A percentile compares a stretch with the other conserved stretches of the same genome.
Conservation (phyloP, 2,797 vertebrate genomes). For the Anas bahamensis region DNA sequence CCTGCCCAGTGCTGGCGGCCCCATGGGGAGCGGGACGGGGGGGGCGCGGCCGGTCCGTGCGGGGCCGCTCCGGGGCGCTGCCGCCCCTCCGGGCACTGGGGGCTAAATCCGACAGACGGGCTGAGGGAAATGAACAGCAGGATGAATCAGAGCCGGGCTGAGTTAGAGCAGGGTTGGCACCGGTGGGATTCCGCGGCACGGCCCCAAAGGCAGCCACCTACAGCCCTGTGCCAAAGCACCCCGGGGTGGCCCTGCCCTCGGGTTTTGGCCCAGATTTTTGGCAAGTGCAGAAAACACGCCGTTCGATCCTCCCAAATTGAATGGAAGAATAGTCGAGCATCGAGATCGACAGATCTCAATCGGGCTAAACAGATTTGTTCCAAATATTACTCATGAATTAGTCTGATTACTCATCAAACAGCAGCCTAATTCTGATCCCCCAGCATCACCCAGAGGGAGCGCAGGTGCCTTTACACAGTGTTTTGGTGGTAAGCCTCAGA, state of each 20-base stretch:
- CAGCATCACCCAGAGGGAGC: fast-evolving
- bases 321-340: neutral
- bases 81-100: no score
- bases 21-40: no score
- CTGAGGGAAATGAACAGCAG: no score
- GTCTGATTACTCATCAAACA: neutral
- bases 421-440: neutral
- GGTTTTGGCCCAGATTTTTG: fast-evolving
- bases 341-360: neutral
- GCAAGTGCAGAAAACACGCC: neutral
- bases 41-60: no score
- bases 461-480: neutral
- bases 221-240: neutral
- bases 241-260: neutral
- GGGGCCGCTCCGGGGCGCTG: no score
- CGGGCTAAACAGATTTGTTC: neutral
- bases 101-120: no score
- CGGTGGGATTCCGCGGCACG: neutral
- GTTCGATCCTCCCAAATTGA: neutral
- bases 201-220: fast-evolving
- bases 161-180: neutral
- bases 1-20: no score
- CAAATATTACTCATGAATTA: neutral
- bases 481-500: neutral
- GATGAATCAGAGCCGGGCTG: neutral